A percentile compares a stretch with the other conserved stretches of the same genome.
phyloP scores from a whole-genome alignment of 2,888 invertebrate species.

The Tinea pellionella region DNA sequence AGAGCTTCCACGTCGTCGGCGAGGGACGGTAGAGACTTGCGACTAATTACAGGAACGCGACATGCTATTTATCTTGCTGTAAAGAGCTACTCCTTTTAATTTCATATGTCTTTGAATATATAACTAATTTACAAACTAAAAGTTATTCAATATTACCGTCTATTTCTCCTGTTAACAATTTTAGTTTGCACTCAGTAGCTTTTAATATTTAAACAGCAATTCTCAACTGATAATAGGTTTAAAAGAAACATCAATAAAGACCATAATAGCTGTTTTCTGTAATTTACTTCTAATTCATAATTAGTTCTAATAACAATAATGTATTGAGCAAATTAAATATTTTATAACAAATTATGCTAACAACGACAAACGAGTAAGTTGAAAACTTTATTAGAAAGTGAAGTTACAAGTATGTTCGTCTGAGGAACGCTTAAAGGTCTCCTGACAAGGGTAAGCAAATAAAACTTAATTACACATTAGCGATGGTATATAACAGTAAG shows the following conservation, averaged over 20 bases:
- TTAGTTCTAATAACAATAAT: no score
- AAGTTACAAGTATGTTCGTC: background rate
- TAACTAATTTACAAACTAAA: no score
- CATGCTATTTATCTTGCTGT: background rate
- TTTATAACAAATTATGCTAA: no score
- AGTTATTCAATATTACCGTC: no score
- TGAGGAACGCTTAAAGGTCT: conserved; percentile 3
- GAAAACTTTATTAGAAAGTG: background rate
- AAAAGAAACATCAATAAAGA: no score
- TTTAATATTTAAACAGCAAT: no score
- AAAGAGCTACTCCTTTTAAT: background rate
- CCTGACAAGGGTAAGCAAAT: conserved; percentile 20
- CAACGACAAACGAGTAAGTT: background rate
- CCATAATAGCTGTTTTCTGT: no score
- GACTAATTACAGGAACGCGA: conserved; percentile 9
- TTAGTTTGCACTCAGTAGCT: no score
- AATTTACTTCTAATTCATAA: no score
- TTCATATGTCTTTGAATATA: background rate
- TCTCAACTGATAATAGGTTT: no score
- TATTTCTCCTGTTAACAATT: no score
- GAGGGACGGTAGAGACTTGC: background rate
- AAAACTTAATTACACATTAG: conserved; percentile 25
- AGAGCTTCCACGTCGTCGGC: conserved; percentile 6
- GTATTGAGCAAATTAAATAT: no score
- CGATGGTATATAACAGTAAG: conserved; percentile 4